These are phyloP conservation scores for Adelges cooleyi DNA, from an alignment of 1,140 invertebrate genomes.

Conservation along the genomic window DNA sequence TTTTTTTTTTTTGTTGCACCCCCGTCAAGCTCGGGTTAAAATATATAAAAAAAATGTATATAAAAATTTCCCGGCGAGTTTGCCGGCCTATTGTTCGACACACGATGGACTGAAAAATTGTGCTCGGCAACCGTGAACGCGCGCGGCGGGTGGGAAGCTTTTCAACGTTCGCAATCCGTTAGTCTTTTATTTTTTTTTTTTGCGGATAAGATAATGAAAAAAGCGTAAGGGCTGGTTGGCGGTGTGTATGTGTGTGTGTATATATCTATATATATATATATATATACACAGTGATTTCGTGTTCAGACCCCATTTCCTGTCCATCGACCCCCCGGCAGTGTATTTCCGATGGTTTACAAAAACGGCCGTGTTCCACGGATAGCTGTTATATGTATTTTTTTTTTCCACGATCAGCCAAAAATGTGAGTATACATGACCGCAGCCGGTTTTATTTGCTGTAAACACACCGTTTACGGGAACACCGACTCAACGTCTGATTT, in stretches of 20 bases:
- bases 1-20: neutral
- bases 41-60: neutral
- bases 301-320: neutral
- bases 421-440: too few species aligned
- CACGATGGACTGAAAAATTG: slow-evolving; percentile 22
- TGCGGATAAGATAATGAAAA: slow-evolving; percentile 26
- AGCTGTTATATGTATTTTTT: too few species aligned
- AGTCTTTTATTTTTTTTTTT: too few species aligned
- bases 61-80: neutral
- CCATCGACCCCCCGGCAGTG: neutral
- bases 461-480: too few species aligned
- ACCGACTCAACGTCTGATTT: too few species aligned
- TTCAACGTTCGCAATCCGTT: neutral
- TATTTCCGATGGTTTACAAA: neutral
- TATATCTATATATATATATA: too few species aligned
- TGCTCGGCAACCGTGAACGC: slow-evolving; percentile 5
- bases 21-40: neutral
- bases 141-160: neutral
- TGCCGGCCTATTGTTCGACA: neutral
- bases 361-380: too few species aligned
- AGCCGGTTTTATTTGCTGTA: too few species aligned
- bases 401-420: too few species aligned
- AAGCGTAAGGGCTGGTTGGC: neutral
- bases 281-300: neutral
- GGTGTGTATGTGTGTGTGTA: neutral